These are phyloP conservation scores for Orthonychiurus folsomi DNA, from an alignment of 2,888 invertebrate species.

Conservation along the genomic window DNA sequence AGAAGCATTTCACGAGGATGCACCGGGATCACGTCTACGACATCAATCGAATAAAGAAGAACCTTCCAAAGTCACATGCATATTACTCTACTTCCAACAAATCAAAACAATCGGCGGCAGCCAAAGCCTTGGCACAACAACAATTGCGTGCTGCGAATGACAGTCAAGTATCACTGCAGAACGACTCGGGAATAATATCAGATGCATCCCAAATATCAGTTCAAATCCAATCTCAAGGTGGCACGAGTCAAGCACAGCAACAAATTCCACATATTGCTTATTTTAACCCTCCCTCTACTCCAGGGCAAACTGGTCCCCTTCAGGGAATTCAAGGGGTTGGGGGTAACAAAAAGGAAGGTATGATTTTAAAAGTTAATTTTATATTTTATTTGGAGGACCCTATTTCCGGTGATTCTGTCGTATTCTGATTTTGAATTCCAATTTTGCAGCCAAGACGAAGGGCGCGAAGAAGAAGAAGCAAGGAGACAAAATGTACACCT, in stretches of 20 bases:
- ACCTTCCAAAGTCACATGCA: conserved; percentile 42
- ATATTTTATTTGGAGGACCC: too few species aligned
- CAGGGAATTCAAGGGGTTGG: conserved; percentile 36
- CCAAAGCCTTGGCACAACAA: conserved; percentile 11
- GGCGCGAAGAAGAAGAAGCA: conserved; percentile 46
- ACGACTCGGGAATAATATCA: conserved; percentile 18
- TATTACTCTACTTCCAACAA: conserved; percentile 34
- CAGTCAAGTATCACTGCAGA: neutral
- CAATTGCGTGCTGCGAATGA: conserved; percentile 14
- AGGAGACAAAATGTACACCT: conserved; percentile 66
- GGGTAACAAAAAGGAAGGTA: conserved; percentile 36
- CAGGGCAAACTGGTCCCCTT: conserved; percentile 32
- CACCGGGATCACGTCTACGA: conserved; percentile 83
- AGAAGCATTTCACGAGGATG: conserved; percentile 86
- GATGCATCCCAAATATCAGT: conserved; percentile 18
- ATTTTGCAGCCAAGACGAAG: conserved; percentile 36
- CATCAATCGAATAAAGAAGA: conserved; percentile 65
- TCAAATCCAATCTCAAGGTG: conserved; percentile 25
- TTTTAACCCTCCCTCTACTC: conserved; percentile 33
- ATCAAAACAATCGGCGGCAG: conserved; percentile 27
- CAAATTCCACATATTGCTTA: conserved; percentile 38
- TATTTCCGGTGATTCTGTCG: too few species aligned
- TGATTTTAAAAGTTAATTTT: too few species aligned
- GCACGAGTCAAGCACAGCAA: conserved; percentile 41
- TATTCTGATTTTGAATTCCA: too few species aligned